Percentiles rank a stretch among this genome's conserved stretches.
phyloP scores from a whole-genome alignment of 2,113 vertebrate genomes.

The Otolemur garnettii region DNA sequence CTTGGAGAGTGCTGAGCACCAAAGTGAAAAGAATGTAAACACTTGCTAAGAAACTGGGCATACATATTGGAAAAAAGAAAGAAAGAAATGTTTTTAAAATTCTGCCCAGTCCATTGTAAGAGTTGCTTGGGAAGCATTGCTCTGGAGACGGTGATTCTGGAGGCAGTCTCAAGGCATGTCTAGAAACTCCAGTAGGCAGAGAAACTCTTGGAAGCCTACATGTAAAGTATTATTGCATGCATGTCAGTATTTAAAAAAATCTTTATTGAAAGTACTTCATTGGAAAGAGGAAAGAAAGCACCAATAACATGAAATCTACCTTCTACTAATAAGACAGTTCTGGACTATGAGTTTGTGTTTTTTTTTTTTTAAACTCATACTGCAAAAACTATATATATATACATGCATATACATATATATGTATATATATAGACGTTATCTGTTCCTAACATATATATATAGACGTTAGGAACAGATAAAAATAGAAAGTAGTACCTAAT shows the following conservation, averaged over 20 bases:
- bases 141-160: constrained; percentile 34
- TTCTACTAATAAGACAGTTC: background rate
- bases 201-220: background rate
- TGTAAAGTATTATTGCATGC: background rate
- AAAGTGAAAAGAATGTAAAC: constrained; percentile 3
- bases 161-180: background rate
- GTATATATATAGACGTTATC: too few relatives aligned
- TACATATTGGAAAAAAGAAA: background rate
- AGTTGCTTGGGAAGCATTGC: constrained; percentile 41
- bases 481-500: background rate
- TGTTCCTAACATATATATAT: too few relatives aligned
- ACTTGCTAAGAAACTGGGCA: constrained; percentile 47
- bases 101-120: constrained; percentile 25
- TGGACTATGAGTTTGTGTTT: background rate
- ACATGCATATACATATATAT: too few relatives aligned
- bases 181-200: constrained; percentile 14
- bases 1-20: background rate
- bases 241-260: background rate
- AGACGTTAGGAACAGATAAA: background rate
- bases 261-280: background rate
- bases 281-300: background rate
- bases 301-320: background rate
- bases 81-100: constrained; percentile 40
- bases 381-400: background rate
- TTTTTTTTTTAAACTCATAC: background rate